Base-by-base conservation (phyloP, 2,797 vertebrate species). In the Agapornis canus region DNA sequence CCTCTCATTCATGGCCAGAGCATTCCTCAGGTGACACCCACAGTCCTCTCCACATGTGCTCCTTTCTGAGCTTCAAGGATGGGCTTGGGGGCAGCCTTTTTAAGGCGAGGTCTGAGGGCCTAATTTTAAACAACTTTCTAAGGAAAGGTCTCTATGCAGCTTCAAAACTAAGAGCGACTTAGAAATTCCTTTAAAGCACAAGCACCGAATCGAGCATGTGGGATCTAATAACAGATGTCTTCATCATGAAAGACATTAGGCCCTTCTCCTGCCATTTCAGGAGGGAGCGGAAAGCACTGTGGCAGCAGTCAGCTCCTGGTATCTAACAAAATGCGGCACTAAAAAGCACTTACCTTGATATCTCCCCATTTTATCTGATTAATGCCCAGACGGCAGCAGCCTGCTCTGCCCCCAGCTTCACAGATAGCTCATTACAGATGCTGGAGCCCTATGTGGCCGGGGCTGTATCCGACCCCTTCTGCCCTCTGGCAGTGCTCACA, bases 171-270 rank as follows among this genome's bases (percentile, higher is more conserved):
- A 35, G 22, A 57, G n/a, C 23, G 9, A 35, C 54, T 68, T 19
- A 13, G 45, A 56, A 66, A 49, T 13, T 25, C 25, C 40, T 82
- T 54, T 59, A 14, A 64, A 82, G 22, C 15, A 18, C 2, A 2
- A 45, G 31, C 2, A 5, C 20, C 2, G 0, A 23, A 63, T 32
- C 0, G 6, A 49, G 14, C 11, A 4, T 0, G 1, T 26, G 35
- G 59, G 23, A 7, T 80, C n/a, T 54, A 6, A 42, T 11, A 26
- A 12, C 37, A 71, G 31, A 20, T 37, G 1, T 18, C 29, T 29
- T 52, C 48, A 22, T 52, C 27, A 2, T 3, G 56, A 31, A 25
- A 89, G 23, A 47, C 43, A 26, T 54, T 14, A 42, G 27, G 10
- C 11, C 57, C n/a, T 56, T 48, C 47, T 54, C 39, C 29, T 43